Percentiles rank a stretch among this genome's conserved stretches.
phyloP scores from a whole-genome alignment of 2,888 invertebrate genomes.

The Cynaeus angustus region DNA sequence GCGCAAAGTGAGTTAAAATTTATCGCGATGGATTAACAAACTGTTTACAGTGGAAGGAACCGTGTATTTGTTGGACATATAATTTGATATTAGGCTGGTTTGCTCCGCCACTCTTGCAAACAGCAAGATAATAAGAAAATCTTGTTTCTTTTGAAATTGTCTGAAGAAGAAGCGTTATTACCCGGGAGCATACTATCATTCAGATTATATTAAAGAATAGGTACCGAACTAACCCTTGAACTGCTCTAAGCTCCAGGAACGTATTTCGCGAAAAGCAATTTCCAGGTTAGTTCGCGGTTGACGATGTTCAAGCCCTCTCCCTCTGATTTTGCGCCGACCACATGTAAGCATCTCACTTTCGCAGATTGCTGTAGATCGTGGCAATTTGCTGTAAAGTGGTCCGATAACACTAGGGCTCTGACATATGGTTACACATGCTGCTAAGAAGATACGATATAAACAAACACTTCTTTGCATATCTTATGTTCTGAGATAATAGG shows the following conservation, averaged over 20 bases:
- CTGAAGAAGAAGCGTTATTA: slow-evolving; percentile 24
- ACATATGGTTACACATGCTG: slow-evolving; percentile 71
- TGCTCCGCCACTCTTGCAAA: too few relatives aligned
- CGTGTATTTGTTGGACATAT: too few relatives aligned
- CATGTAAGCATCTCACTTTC: slow-evolving; percentile 56
- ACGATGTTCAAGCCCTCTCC: slow-evolving; percentile 64
- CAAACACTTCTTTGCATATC: slow-evolving; percentile 72
- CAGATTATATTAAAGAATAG: slow-evolving; percentile 62
- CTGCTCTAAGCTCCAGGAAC: slow-evolving; percentile 56
- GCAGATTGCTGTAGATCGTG: slow-evolving; percentile 67
- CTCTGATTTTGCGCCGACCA: slow-evolving; percentile 30
- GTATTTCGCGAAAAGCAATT: slow-evolving; percentile 67
- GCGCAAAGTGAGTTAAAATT: too few relatives aligned
- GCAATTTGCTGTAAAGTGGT: slow-evolving; percentile 71
- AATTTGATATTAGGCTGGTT: too few relatives aligned
- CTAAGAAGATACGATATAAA: slow-evolving; percentile 69
- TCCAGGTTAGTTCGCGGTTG: slow-evolving; percentile 67
- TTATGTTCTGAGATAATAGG: slow-evolving; percentile 67
- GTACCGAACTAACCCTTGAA: slow-evolving; percentile 65
- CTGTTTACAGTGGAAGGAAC: too few relatives aligned
- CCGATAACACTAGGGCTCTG: slow-evolving; percentile 69
- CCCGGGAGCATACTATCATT: slow-evolving; percentile 48
- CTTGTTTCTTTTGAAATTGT: slow-evolving; percentile 30
- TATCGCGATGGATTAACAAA: too few relatives aligned
- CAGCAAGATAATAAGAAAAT: slow-evolving; percentile 29